These are phyloP conservation scores for Scopus umbretta DNA, from an alignment of 2,113 vertebrate genomes.

Conservation along the genomic window DNA sequence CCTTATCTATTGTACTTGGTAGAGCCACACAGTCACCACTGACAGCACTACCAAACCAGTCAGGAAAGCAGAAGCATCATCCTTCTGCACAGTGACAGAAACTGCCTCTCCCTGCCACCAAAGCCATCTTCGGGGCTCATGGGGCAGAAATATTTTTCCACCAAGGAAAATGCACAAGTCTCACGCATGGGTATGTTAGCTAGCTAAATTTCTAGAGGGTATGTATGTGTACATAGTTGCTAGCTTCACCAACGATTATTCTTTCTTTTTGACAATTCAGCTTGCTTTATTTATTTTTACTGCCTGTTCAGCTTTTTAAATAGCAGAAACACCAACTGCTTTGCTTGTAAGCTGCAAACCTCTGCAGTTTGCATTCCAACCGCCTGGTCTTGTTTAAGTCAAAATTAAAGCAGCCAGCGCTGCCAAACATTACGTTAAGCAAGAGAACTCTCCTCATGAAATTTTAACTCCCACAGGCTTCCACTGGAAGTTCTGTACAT, in stretches of 20 bases:
- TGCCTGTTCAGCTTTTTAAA: neutral
- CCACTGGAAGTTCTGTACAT: neutral
- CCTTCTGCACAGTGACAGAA: neutral
- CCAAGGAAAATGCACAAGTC: neutral
- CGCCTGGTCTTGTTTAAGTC: neutral
- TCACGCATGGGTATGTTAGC: accelerated
- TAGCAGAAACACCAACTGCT: neutral
- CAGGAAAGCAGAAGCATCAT: neutral
- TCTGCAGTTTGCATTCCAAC: neutral
- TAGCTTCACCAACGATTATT: neutral
- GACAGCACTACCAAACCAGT: neutral
- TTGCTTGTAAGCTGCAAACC: neutral
- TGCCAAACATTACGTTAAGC: neutral
- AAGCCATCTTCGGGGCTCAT: neutral
- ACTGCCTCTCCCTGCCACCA: neutral
- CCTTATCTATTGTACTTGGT: neutral
- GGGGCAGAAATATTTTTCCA: neutral
- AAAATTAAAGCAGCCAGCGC: neutral
- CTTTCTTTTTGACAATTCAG: neutral
- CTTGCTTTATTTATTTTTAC: neutral
- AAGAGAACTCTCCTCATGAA: neutral
- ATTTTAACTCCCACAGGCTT: neutral
- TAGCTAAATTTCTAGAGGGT: neutral
- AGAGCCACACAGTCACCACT: neutral
- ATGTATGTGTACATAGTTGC: too few relatives aligned